Evolutionary conservation across 2,113 vertebrate genomes (phyloP), one percentile per base, ranked within the genome.

Genomic region (Kobus ellipsiprymnus): DNA sequence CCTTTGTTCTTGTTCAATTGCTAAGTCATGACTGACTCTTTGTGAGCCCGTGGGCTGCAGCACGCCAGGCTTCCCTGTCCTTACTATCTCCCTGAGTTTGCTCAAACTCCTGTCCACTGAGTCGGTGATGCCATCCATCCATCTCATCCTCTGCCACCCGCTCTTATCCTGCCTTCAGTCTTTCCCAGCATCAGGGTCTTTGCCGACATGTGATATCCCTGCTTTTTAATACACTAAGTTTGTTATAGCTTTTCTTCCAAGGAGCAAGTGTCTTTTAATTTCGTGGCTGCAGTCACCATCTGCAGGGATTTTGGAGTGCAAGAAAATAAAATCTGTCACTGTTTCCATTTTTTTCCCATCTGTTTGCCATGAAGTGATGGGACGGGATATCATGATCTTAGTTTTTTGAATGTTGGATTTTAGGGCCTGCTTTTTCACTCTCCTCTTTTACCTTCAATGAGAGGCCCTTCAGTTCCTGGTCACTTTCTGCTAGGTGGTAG

Each of bases 1-100:
- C 64, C 62, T 71, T 71, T 71, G 64, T n/a, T 19, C 33, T n/a
- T 64, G 15, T 71, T 1, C 64, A 36, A 5, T 71, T 71, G 64
- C 64, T 71, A 21, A 71, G 4, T 71, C 64, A 71, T 21, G n/a
- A 36, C n/a, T 0, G 1, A 71, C n/a, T 21, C 4, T 67, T 67
- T 71, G n/a, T 0, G 0, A 71, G 64, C n/a, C 64, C n/a, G 0
- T 5, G 64, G n/a, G 64, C 64, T 67, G n/a, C 8, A 36, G 17
- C 64, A 21, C 1, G 0, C 0, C 64, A 36, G 17, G 64, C n/a
- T 71, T 36, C n/a, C 16, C n/a, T 36, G n/a, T 71, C 17, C n/a
- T 36, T 71, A 36, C n/a, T 11, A 1, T 71, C 64, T 6, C n/a
- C 17, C 2, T 11, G n/a, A 36, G 64, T 21, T 36, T 11, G n/a